Evolutionary conservation across 2,888 invertebrate species (phyloP), one percentile per base, ranked within the genome.

Genomic region (Aricia artaxerxes): DNA sequence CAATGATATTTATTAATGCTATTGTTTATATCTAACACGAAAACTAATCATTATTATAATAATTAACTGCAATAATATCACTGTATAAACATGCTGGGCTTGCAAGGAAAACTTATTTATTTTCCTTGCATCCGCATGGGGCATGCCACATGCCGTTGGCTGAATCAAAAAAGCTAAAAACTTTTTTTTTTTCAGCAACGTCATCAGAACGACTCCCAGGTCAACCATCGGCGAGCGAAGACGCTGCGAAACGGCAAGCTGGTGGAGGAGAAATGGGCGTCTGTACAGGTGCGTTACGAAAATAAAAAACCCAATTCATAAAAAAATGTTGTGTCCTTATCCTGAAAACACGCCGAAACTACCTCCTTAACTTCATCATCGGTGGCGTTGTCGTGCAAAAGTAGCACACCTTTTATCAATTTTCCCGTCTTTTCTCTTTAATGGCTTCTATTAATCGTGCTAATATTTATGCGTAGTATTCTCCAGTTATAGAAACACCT

Each of bases 141-240:
- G 16, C 57, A 16, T 57, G 57, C 4, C 16, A 57, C 16, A 2
- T 57, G 24, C 24, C 24, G 24, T 13, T 57, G 13, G 57, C 57
- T 57, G 4, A 57, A 4, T 57, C 16, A 16, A 16, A 49, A 40
- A 11, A 4, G 57, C 16, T 57, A 57, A 57, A 57, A 57, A 49
- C 1, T 60, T 5, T 31, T 31, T 4, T 64, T 87, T 83, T 91
- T 95, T 82, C 92, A 99, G 99, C 99, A 99, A 98, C 97, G 99
- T 87, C 99, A 99, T 93, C 96, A 98, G 89, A 99, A 98, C 93
- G 99, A 99, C 95, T 98, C 97, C 79, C 98, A 98, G 94, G 99
- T 99, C 83, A 99, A 99, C 95, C 99, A 99, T 94, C 95, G 99
- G 85, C 97, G 97, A 88, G 99, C 99, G 24, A 97, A 97, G 89